Evolutionary conservation across 2,888 invertebrate genomes (phyloP), one percentile per base, ranked within the genome.

Genomic region (Antheraea assamensis): DNA sequence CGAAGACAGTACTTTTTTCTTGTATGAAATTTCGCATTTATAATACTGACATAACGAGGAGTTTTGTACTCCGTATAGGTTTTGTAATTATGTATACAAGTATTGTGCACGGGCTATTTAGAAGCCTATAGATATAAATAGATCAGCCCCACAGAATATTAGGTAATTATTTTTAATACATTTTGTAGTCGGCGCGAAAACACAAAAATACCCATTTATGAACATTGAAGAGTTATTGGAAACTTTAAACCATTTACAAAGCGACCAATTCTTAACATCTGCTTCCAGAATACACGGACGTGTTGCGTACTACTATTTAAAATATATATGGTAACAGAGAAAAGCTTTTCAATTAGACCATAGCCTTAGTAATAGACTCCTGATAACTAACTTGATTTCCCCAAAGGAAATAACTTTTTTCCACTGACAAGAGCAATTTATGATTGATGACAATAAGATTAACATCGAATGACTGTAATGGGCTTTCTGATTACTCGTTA

Each of bases 391-490:
- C 82, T 84, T 85, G 82, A 88, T 87, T 87, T 88, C 87, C 88
- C 76, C 75, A 71, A 76, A 83, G 88, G 88, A 88, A 85, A 87
- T 88, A 82, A 83, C 85, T 83, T 88, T 78, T 76, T 78, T 76
- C 78, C 81, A 74, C 78, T 79, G 79, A 78, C 81, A 78, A 82
- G 79, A 82, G 80, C 84, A 80, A 79, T 83, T 78, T 83, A 81
- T 88, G 89, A 89, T 88, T 82, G 88, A 89, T 88, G 88, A 75
- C 81, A 73, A 74, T 78, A 80, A 82, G 85, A 86, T 87, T 86
- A 83, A 80, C 82, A 87, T 84, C 82, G 77, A 79, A 82, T 82
- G 75, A 72, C 71, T 74, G 75, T 78, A 80, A 80, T 78, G 77
- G 79, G 72, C 71, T 71, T 75, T 47, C 74, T 80, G 79, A 82